phyloP scores from a whole-genome alignment of 2,888 invertebrate genomes.

The Eulithis prunata region DNA sequence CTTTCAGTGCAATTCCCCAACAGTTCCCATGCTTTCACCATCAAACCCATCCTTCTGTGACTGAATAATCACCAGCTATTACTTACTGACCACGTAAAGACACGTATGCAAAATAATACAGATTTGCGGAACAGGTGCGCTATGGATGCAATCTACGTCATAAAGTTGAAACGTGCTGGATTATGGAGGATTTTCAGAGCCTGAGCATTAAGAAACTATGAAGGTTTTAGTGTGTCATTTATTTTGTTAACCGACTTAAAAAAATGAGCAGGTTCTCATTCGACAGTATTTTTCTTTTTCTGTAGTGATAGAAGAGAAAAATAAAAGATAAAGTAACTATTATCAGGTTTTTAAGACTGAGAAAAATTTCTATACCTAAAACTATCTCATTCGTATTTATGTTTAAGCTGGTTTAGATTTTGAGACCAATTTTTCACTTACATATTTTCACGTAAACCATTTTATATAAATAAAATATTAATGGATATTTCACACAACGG shows the following conservation, averaged over 20 bases:
- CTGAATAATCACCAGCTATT: conserved; percentile 27
- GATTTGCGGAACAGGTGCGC: conserved; percentile 70
- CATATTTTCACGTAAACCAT: too few species aligned
- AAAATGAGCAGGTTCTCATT: too few species aligned
- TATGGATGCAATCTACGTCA: conserved; percentile 62
- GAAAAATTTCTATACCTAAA: too few species aligned
- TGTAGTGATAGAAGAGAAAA: too few species aligned
- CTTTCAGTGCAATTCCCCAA: neutral
- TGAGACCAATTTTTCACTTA: too few species aligned
- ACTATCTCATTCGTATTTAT: too few species aligned
- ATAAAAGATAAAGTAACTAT: too few species aligned
- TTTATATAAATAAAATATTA: too few species aligned
- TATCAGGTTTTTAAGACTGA: too few species aligned
- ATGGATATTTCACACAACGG: too few species aligned
- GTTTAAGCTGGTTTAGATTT: too few species aligned
- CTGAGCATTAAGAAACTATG: conserved; percentile 16
- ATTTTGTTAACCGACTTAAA: neutral
- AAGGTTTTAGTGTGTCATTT: conserved; percentile 8
- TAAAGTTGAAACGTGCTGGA: conserved; percentile 55
- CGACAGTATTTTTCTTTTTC: neutral
- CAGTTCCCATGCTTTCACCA: conserved; percentile 42
- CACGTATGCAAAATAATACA: conserved; percentile 63
- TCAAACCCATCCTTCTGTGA: conserved; percentile 35
- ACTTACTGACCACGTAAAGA: conserved; percentile 21
- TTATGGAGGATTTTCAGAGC: conserved; percentile 49